Conservation (phyloP, 2,888 invertebrate species). For the Chrysodeixis includens region DNA sequence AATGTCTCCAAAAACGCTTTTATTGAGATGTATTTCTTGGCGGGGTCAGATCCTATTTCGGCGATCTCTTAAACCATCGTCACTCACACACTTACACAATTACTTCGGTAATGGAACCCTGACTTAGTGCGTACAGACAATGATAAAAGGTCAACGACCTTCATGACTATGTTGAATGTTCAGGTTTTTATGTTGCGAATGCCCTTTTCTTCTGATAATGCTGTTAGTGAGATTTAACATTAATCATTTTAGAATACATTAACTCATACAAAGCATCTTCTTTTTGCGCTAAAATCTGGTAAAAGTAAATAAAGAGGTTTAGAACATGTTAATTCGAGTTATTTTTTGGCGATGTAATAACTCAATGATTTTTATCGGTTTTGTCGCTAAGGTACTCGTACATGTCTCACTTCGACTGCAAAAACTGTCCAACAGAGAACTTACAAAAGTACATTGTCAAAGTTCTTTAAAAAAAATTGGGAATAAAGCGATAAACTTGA, state of each 20-base stretch:
- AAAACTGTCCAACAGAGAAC: no score
- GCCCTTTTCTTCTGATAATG: neutral
- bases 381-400: no score
- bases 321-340: neutral
- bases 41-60: neutral
- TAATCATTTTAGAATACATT: neutral
- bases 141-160: neutral
- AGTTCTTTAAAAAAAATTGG: no score
- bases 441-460: no score
- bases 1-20: neutral
- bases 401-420: no score
- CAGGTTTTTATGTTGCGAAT: neutral
- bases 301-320: neutral
- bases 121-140: neutral
- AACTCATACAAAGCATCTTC: neutral
- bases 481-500: no score
- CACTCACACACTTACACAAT: no score
- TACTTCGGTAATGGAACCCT: neutral
- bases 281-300: neutral
- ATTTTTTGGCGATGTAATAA: no score
- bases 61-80: neutral
- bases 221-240: slow-evolving; percentile 4
- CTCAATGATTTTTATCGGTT: no score
- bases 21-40: neutral
- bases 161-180: neutral